These are phyloP conservation scores for Galerucella calmariensis DNA, from an alignment of 2,888 invertebrate genomes.

Conservation along the genomic window DNA sequence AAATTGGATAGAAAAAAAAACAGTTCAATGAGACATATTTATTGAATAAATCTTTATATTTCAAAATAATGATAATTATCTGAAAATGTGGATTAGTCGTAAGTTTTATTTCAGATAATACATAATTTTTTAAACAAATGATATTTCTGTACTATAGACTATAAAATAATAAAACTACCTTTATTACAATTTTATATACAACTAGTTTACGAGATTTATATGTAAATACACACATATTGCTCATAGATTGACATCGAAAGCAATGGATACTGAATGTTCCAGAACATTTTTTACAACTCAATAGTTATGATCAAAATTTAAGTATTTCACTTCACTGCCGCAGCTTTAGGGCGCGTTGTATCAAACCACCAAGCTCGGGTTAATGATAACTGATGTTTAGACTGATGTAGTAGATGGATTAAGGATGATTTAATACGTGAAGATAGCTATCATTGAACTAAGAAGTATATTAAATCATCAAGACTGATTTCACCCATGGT, in stretches of 20 bases:
- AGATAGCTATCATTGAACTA: too few relatives aligned
- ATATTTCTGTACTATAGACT: slow-evolving; percentile 53
- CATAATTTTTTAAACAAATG: slow-evolving; percentile 56
- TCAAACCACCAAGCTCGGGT: too few relatives aligned
- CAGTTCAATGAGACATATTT: slow-evolving; percentile 27
- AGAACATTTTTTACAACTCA: not conserved
- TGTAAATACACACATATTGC: slow-evolving; percentile 54
- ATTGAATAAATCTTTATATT: slow-evolving; percentile 35
- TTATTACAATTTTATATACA: slow-evolving; percentile 58
- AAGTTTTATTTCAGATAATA: slow-evolving; percentile 55
- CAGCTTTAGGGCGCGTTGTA: too few relatives aligned
- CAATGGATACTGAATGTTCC: slow-evolving; percentile 27
- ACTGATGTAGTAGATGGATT: too few relatives aligned
- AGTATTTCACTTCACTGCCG: too few relatives aligned
- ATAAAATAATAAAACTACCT: slow-evolving; percentile 51
- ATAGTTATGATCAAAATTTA: too few relatives aligned
- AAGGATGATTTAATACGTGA: too few relatives aligned
- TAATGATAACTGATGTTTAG: too few relatives aligned
- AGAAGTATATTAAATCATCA: too few relatives aligned
- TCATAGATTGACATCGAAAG: slow-evolving; percentile 46
- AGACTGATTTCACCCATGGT: too few relatives aligned
- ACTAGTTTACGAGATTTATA: slow-evolving; percentile 51
- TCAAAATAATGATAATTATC: slow-evolving; percentile 28
- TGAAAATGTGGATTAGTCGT: slow-evolving; percentile 33
- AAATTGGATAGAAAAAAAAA: slow-evolving; percentile 4